Conservation (phyloP, 2,888 invertebrate species). For the Eugnorisma glareosa region DNA sequence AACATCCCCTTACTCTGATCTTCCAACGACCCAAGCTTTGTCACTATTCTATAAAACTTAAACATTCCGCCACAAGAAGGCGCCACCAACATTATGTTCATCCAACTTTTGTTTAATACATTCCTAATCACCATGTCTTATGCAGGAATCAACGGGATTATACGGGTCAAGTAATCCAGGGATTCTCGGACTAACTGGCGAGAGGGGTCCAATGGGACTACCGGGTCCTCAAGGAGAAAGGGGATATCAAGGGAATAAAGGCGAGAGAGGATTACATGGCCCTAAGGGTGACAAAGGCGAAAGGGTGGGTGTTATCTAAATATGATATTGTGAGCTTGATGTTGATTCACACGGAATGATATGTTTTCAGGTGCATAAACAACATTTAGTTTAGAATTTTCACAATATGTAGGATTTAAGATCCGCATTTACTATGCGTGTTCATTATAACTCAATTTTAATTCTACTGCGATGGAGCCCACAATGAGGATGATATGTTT, state of each 20-base stretch:
- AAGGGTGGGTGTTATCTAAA: conserved; percentile 90
- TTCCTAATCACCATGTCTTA: conserved; percentile 75
- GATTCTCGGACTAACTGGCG: conserved; percentile 93
- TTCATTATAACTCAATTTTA: neutral
- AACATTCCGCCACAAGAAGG: neutral
- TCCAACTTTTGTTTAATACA: conserved; percentile 65
- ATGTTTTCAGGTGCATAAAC: neutral
- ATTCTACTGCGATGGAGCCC: neutral
- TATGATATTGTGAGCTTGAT: conserved; percentile 60
- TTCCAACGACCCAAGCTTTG: neutral
- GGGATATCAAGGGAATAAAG: conserved; percentile 91
- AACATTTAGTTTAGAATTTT: neutral
- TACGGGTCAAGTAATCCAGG: conserved; percentile 90
- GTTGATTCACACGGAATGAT: conserved; percentile 28
- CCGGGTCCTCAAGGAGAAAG: conserved; percentile 92
- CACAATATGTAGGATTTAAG: neutral
- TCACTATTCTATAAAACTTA: neutral
- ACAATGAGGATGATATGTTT: neutral
- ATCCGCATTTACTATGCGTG: neutral
- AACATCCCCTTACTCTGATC: neutral
- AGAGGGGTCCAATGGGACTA: conserved; percentile 92
- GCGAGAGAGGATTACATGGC: conserved; percentile 91
- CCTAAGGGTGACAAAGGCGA: conserved; percentile 93
- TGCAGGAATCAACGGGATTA: conserved; percentile 88
- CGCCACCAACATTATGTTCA: conserved; percentile 31